phyloP scores from a whole-genome alignment of 2,113 vertebrate species.

The Isichthys henryi region DNA sequence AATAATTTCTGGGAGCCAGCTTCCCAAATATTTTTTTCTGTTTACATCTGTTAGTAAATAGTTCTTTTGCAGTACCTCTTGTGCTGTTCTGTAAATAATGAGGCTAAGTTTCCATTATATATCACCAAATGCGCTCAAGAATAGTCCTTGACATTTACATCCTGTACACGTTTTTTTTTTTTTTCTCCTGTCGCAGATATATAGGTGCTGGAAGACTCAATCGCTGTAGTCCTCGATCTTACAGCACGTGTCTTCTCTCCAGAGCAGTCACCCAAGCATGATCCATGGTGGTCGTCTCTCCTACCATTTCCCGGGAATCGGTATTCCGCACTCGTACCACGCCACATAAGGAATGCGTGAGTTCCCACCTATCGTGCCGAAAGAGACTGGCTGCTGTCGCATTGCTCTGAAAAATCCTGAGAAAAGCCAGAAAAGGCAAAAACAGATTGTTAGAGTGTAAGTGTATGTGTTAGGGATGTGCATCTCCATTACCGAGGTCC shows the following conservation, averaged over 20 bases:
- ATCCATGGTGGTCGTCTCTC: constrained; percentile 25
- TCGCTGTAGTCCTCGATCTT: constrained; percentile 10
- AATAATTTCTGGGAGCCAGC: constrained; percentile 93
- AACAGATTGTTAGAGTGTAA: background rate
- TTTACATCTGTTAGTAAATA: constrained; percentile 12
- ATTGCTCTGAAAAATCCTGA: constrained; percentile 83
- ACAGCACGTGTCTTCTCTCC: background rate
- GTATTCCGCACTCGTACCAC: constrained; percentile 92
- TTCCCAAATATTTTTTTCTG: constrained; percentile 66
- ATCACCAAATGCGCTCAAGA: constrained; percentile 54
- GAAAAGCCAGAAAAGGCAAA: background rate
- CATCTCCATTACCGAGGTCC: background rate
- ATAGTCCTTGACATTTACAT: constrained; percentile 61
- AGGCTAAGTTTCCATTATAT: constrained; percentile 59
- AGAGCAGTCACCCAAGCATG: constrained; percentile 29
- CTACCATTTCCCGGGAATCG: constrained; percentile 95
- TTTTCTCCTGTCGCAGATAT: constrained; percentile 51
- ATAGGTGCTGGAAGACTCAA: constrained; percentile 27
- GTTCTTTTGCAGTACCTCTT: constrained; percentile 50
- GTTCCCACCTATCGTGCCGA: constrained; percentile 80
- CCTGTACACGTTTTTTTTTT: constrained; percentile 47
- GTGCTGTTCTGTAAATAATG: constrained; percentile 28
- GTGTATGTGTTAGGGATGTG: background rate
- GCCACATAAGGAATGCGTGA: constrained; percentile 82
- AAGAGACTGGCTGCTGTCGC: constrained; percentile 86